Evolutionary conservation across 2,888 invertebrate species (phyloP), one percentile per base, ranked within the genome.

Genomic region (Callosobruchus maculatus): DNA sequence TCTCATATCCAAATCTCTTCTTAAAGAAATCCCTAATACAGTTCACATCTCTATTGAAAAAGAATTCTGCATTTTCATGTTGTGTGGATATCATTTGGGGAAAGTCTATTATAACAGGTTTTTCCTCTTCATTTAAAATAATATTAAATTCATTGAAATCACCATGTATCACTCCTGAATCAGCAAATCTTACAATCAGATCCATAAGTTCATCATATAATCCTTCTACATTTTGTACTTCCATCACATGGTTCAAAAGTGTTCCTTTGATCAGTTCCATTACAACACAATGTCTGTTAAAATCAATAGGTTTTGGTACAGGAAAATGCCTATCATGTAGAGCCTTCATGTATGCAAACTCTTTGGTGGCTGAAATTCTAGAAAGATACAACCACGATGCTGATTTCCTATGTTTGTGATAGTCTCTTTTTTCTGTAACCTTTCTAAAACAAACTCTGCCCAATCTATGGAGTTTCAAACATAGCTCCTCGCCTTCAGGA

Each of bases 141-240:
- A 99, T 92, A 87, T 99, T 99, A 87, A 99, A 99, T 88, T 99
- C 99, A 85, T 99, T 99, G 86, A 98, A 99, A 89, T 99, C 99
- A 0, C 98, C 96, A 86, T 99, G 99, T 81, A 99, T 99, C 1
- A 99, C 96, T 0, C 99, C 99, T 82, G 95, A 93, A 88, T 96
- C 95, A 22, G 95, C 99, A 72, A 99, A 90, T 68, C 92, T 91
- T 0, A 98, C 93, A 71, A 99, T 94, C 30, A 99, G 88, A 81
- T 95, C 92, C 98, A 99, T 98, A 75, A 99, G 90, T 82, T 97
- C 95, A 82, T 97, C 97, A 85, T 98, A 99, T 0, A 99, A 89
- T 0, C 88, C 88, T 79, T 94, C 95, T 0, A 94, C 90, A 84
- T 97, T 92, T 0, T 87, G 86, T 0, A 94, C 88, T 81, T 92